phyloP scores from a whole-genome alignment of 2,113 vertebrate species.

The Caretta caretta region DNA sequence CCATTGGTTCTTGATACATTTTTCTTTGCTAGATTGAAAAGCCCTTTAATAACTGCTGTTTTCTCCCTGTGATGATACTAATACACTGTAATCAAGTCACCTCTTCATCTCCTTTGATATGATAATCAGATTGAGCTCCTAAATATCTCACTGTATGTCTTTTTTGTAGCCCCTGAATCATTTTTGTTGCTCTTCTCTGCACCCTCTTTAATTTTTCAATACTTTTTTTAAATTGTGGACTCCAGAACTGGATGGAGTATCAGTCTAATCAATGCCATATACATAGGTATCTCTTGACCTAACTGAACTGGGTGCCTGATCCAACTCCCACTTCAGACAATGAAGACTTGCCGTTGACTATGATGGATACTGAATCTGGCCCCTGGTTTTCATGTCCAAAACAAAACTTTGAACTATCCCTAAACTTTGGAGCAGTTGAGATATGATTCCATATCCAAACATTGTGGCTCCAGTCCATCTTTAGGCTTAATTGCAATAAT shows the following conservation, averaged over 20 bases:
- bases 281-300: background rate
- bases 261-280: background rate
- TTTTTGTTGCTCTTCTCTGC: background rate
- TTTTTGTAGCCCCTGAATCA: background rate
- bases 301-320: background rate
- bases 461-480: background rate
- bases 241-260: background rate
- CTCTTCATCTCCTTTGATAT: background rate
- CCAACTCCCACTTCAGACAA: background rate
- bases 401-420: background rate
- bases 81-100: background rate
- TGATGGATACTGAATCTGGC: background rate
- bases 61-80: background rate
- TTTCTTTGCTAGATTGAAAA: background rate
- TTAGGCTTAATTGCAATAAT: background rate
- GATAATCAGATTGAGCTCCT: background rate
- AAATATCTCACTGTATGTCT: background rate
- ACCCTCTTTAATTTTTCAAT: background rate
- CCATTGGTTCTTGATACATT: background rate
- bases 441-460: background rate
- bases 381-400: background rate
- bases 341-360: background rate
- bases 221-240: background rate
- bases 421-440: background rate
- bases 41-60: background rate